Evolutionary conservation across 2,888 invertebrate genomes (phyloP).

Genomic region (Odontocerum albicorne): DNA sequence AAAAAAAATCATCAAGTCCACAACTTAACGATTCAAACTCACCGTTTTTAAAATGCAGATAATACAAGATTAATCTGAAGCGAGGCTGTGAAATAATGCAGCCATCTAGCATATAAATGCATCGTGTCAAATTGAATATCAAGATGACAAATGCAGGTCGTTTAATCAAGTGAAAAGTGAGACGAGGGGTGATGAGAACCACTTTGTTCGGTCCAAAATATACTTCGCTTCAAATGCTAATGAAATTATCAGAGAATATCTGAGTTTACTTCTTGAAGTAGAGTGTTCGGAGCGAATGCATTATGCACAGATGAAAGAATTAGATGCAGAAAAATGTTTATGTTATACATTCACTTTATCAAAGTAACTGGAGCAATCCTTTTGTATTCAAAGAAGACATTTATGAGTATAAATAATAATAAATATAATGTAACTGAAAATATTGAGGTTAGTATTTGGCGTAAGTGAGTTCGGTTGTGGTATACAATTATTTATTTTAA

Average conservation of each 20-base stretch:
- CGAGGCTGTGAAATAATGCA: slow-evolving; percentile 20
- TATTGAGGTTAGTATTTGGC: too few relatives aligned
- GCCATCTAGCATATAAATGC: slow-evolving; percentile 27
- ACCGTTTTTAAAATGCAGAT: background rate
- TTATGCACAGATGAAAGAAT: slow-evolving; percentile 5
- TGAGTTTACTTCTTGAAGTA: too few relatives aligned
- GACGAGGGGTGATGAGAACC: slow-evolving; percentile 10
- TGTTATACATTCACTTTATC: background rate
- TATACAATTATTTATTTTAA: too few relatives aligned
- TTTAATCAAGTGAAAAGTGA: slow-evolving; percentile 23
- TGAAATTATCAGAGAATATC: slow-evolving; percentile 26
- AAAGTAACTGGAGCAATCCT: too few relatives aligned
- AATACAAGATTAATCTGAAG: slow-evolving; percentile 14
- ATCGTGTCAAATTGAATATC: slow-evolving; percentile 26
- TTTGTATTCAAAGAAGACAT: too few relatives aligned
- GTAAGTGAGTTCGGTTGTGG: too few relatives aligned
- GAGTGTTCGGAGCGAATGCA: slow-evolving; percentile 19
- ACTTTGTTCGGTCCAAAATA: background rate
- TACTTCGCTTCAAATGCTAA: slow-evolving; percentile 21
- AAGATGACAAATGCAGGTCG: slow-evolving; percentile 30
- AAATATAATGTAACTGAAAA: too few relatives aligned
- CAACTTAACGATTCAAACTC: too few relatives aligned
- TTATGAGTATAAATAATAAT: too few relatives aligned
- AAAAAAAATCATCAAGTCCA: too few relatives aligned
- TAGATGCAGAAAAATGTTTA: background rate